These are phyloP conservation scores for Trichogramma pretiosum DNA, from an alignment of 1,140 invertebrate species.

Conservation along the genomic window DNA sequence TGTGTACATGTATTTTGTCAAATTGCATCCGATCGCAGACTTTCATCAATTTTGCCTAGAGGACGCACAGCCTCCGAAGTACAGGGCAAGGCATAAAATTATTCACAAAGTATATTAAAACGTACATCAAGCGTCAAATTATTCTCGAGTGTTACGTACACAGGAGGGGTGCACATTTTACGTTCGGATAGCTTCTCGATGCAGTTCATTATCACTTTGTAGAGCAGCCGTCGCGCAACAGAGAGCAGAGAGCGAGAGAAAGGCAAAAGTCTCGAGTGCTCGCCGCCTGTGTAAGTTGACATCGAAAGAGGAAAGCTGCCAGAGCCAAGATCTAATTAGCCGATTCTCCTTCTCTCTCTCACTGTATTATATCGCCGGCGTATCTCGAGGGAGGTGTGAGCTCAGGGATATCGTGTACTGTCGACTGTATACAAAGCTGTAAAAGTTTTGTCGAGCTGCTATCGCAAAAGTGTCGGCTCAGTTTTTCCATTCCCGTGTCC, in stretches of 20 bases:
- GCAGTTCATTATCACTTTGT: conserved; percentile 17
- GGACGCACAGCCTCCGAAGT: not conserved
- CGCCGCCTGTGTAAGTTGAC: conserved; percentile 29
- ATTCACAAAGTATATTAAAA: not conserved
- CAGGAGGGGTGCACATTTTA: too few relatives aligned
- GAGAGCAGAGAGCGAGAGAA: not conserved
- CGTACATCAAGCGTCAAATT: conserved; percentile 2
- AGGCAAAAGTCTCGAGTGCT: conserved; percentile 1
- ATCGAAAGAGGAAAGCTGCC: conserved; percentile 23
- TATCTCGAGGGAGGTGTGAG: too few relatives aligned
- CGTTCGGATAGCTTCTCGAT: too few relatives aligned
- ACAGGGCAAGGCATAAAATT: not conserved
- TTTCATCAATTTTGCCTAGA: not conserved
- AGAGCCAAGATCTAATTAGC: conserved; percentile 36
- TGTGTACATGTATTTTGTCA: not conserved
- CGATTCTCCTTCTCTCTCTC: too few relatives aligned
- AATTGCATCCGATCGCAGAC: not conserved
- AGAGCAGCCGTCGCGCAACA: not conserved
- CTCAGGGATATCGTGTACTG: too few relatives aligned
- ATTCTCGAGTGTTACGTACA: too few relatives aligned
- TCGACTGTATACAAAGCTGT: too few relatives aligned
- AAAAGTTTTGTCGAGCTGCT: too few relatives aligned
- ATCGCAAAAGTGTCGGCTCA: conserved; percentile 33
- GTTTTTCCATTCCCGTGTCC: too few relatives aligned
- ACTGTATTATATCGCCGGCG: too few relatives aligned